Conservation (phyloP, 2,797 vertebrate genomes). For the Adrianichthys oophorus region DNA sequence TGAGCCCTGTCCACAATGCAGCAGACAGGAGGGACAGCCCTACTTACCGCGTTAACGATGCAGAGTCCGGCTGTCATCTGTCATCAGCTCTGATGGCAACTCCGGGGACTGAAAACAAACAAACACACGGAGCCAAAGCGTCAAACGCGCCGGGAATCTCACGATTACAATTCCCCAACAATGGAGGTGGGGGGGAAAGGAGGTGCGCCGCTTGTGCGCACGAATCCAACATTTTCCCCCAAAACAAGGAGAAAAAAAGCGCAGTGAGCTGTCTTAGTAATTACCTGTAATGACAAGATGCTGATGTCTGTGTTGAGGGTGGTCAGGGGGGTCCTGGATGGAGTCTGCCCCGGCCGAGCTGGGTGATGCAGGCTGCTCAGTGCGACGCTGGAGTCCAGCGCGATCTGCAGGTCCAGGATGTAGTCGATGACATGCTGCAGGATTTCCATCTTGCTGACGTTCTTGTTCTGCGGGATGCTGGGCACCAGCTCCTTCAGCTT, state of each 20-base stretch:
- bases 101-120: conserved; percentile 88
- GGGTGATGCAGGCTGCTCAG: conserved; percentile 90
- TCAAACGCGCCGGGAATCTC: conserved; percentile 36
- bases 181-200: conserved; percentile 2
- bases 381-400: conserved; percentile 92
- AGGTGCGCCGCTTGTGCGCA: conserved; percentile 25
- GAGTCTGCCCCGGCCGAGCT: conserved; percentile 75
- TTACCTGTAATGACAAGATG: conserved; percentile 96
- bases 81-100: conserved; percentile 92
- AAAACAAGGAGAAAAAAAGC: too few relatives aligned
- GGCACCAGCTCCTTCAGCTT: conserved; percentile 98
- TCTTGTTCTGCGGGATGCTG: conserved; percentile 97
- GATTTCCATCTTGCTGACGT: conserved; percentile 99
- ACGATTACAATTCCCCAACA: conserved; percentile 31
- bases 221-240: conserved; percentile 9
- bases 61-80: conserved; percentile 95
- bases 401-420: conserved; percentile 98
- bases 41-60: conserved; percentile 90
- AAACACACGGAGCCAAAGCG: conserved; percentile 51
- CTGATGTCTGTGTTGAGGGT: conserved; percentile 98
- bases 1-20: conserved; percentile 64
- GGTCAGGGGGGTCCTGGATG: conserved; percentile 91
- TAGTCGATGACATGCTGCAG: conserved; percentile 99
- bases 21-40: conserved; percentile 57
- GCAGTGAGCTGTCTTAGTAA: conserved; percentile 20